Evolutionary conservation across 2,797 vertebrate genomes (phyloP), one percentile per base, ranked within the genome.

Genomic region (Fistularia tabacaria): DNA sequence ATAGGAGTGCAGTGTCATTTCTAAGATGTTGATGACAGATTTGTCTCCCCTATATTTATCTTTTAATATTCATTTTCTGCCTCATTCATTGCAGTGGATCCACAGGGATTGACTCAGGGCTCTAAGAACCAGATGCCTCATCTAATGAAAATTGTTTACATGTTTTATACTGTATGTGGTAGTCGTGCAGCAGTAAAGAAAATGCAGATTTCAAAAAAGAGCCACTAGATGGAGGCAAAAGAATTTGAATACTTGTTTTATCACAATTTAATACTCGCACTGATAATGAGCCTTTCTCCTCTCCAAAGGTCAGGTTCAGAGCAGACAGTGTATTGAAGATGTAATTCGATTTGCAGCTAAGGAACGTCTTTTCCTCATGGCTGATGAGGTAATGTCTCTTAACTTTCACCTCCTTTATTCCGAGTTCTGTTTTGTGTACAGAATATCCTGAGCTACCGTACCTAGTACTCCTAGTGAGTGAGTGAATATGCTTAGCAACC

Each of bases 301-400:
- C n/a, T 62, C 59, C 60, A 38, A 77, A 97, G 95, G 95, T 38
- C 95, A 97, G 83, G 95, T 97, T 6, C 95, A 95, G 88, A 95
- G 90, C 84, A 90, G 92, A 1, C 64, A 93, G 62, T 93, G 93
- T 80, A 94, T 98, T 3, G 94, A 98, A 64, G 92, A 92, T 0
- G 92, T 96, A 54, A 97, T 98, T 73, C 91, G 79, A 38, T 95
- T 98, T 3, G 95, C 94, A 40, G 93, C 90, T 3, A 90, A 93
- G 74, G 94, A 98, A 48, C 77, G 83, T 10, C 94, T 97, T 43
- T 92, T 98, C 79, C 90, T 97, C 47, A 81, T 98, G 93, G 95
- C 95, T 0, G 95, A 97, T 8, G 96, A 98, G 92, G 95, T 95
- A 76, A 36, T 0, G 14, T 37, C 14, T 40, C 46, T 25, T 40